phyloP scores from a whole-genome alignment of 2,888 invertebrate genomes.

The Alsophila aescularia region DNA sequence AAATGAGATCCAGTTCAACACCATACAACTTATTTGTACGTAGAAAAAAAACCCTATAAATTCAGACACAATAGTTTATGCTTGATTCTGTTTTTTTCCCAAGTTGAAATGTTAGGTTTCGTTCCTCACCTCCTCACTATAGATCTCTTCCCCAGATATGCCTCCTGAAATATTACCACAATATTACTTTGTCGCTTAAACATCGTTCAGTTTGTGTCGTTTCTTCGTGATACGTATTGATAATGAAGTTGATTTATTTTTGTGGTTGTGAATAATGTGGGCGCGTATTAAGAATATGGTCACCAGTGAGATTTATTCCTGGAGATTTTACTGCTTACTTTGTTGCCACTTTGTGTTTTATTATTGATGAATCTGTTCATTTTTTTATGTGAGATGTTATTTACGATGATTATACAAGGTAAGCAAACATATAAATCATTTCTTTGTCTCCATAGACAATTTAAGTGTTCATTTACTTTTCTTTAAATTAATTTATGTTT shows the following conservation, averaged over 20 bases:
- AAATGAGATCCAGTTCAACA: too few species aligned
- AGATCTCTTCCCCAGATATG: slow-evolving; percentile 66
- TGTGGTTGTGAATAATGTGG: slow-evolving; percentile 28
- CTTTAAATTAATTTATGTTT: too few species aligned
- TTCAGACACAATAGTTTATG: too few species aligned
- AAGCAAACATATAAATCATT: too few species aligned
- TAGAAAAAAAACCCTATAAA: too few species aligned
- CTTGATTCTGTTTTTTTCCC: too few species aligned
- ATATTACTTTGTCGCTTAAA: slow-evolving; percentile 59
- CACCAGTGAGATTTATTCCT: slow-evolving; percentile 8
- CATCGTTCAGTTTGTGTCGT: slow-evolving; percentile 39
- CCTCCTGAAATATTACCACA: slow-evolving; percentile 70
- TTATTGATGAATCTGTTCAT: slow-evolving; percentile 1
- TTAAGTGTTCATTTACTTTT: too few species aligned
- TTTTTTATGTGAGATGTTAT: background rate
- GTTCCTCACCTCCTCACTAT: too few species aligned
- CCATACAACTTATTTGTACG: too few species aligned
- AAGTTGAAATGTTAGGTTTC: too few species aligned
- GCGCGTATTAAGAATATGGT: slow-evolving; percentile 21
- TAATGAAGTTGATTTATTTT: slow-evolving; percentile 44
- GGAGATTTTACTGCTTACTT: slow-evolving; percentile 5
- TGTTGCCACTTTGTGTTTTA: slow-evolving; percentile 14
- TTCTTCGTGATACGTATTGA: slow-evolving; percentile 36
- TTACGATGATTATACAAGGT: too few species aligned
- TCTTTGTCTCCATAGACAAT: too few species aligned